Percentiles rank a stretch among this genome's conserved stretches.
Conservation (phyloP, 1,140 invertebrate species). For the Helicoverpa zea region DNA sequence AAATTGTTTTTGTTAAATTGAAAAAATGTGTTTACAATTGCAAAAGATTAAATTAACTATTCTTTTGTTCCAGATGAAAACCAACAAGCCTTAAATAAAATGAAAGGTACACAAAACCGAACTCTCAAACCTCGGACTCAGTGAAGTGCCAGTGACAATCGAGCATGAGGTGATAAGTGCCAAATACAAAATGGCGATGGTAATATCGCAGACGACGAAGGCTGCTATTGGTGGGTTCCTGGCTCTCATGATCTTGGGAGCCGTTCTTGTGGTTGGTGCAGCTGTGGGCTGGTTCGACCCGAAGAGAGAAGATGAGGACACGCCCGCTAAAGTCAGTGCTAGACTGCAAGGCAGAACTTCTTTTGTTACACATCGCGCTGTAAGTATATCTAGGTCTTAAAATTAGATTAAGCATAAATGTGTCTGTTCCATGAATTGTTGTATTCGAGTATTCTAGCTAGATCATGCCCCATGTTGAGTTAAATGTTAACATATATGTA, state of each 20-base stretch:
- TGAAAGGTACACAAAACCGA: not conserved
- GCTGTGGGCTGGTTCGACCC: conserved; percentile 83
- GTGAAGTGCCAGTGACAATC: conserved; percentile 40
- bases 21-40: no score
- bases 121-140: conserved; percentile 18
- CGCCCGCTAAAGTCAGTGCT: conserved; percentile 80
- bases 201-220: conserved; percentile 83
- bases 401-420: not conserved
- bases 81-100: not conserved
- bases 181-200: conserved; percentile 80
- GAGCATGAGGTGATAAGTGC: conserved; percentile 75
- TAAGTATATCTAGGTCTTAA: conserved; percentile 62
- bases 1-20: no score
- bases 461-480: no score
- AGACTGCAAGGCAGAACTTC: conserved; percentile 82
- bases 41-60: not conserved
- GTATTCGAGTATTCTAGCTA: no score
- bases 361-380: conserved; percentile 81
- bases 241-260: conserved; percentile 82
- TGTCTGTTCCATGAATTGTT: not conserved
- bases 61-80: conserved; percentile 27
- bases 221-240: conserved; percentile 80
- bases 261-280: conserved; percentile 79
- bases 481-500: no score
- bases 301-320: conserved; percentile 81